phyloP scores from a whole-genome alignment of 1,140 invertebrate genomes.

The Papilio dardanus region DNA sequence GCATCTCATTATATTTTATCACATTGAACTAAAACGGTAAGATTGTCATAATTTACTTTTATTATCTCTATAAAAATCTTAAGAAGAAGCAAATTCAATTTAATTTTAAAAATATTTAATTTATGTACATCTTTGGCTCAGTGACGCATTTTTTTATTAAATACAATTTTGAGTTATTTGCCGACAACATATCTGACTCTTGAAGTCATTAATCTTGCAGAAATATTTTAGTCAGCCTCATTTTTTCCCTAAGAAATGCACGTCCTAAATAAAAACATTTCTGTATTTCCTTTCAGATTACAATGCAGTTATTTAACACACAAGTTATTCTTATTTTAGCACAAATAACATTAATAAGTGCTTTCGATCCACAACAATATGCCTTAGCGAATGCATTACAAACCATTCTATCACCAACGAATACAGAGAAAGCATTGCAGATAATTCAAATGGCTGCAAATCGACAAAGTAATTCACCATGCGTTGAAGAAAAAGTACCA shows the following conservation, averaged over 20 bases:
- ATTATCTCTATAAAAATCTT: not conserved
- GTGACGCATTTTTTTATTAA: no score
- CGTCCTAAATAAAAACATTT: not conserved
- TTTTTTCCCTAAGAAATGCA: no score
- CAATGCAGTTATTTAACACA: constrained; percentile 10
- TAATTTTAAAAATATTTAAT: no score
- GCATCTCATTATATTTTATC: constrained; percentile 13
- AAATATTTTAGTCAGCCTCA: no score
- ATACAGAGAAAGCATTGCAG: constrained; percentile 43
- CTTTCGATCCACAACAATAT: constrained; percentile 33
- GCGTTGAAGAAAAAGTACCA: constrained; percentile 13
- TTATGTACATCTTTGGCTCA: no score
- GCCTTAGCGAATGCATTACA: constrained; percentile 43
- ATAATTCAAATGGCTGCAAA: constrained; percentile 40
- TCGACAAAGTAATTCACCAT: constrained; percentile 20
- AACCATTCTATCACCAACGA: constrained; percentile 45
- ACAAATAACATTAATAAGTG: constrained; percentile 32
- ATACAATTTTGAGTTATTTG: no score
- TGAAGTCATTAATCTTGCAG: no score
- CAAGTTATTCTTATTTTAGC: not conserved
- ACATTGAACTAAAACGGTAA: constrained; percentile 2
- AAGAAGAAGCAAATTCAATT: no score
- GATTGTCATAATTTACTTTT: not conserved
- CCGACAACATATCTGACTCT: no score
- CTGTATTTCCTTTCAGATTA: not conserved